These are phyloP conservation scores for Montipora capricornis DNA, from an alignment of 64 coral and sea anemone genomes.

Conservation along the genomic window DNA sequence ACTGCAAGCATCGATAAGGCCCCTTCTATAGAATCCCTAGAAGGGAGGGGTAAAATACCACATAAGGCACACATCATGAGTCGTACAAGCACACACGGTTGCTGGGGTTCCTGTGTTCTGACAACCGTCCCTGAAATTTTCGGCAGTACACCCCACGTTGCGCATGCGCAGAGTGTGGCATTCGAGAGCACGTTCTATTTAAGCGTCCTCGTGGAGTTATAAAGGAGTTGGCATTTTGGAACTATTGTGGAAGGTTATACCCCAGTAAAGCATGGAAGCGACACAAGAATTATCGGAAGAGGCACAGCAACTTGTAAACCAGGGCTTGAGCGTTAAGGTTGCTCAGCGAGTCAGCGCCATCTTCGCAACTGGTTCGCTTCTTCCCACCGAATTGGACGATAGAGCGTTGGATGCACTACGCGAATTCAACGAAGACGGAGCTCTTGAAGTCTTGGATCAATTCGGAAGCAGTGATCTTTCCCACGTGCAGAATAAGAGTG, in stretches of 20 bases:
- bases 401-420: conserved; percentile 92
- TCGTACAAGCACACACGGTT: no score
- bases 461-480: conserved; percentile 98
- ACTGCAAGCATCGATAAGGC: no score
- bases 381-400: conserved; percentile 90
- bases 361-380: conserved; percentile 79
- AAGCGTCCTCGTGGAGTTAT: no score
- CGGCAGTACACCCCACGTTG: no score
- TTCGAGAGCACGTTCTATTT: conserved; percentile 6
- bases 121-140: no score
- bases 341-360: conserved; percentile 87
- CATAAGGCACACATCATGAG: no score
- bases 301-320: conserved; percentile 79
- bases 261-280: conserved; percentile 8
- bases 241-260: not conserved
- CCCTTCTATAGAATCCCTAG: no score
- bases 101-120: no score
- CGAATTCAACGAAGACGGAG: conserved; percentile 99
- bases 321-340: conserved; percentile 78
- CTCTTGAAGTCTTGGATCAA: conserved; percentile 93
- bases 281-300: conserved; percentile 58
- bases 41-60: no score
- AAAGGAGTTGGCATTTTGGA: no score
- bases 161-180: not conserved
- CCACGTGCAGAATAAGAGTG: conserved; percentile 99